Conservation (phyloP, 2,888 invertebrate species). For the Phaedon cochleariae region DNA sequence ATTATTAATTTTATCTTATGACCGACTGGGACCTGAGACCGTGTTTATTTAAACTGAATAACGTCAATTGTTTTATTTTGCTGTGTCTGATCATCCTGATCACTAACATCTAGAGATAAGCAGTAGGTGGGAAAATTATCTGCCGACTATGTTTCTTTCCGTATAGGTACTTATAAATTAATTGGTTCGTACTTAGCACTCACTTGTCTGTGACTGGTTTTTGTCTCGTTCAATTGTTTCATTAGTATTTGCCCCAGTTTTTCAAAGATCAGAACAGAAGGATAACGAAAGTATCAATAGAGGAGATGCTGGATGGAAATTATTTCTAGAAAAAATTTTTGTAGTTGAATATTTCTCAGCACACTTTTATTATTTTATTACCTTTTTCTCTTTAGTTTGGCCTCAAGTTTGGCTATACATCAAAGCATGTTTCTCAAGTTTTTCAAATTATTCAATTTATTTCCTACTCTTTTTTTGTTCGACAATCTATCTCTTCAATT, state of each 20-base stretch:
- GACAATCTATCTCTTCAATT: too few relatives aligned
- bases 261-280: not conserved
- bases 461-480: too few relatives aligned
- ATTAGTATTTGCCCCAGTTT: not conserved
- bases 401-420: too few relatives aligned
- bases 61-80: slow-evolving; percentile 40
- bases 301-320: too few relatives aligned
- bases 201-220: not conserved
- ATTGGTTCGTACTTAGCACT: not conserved
- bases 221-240: not conserved
- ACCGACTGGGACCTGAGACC: slow-evolving; percentile 31
- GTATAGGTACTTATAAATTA: slow-evolving; percentile 32
- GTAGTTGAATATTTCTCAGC: too few relatives aligned
- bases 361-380: too few relatives aligned
- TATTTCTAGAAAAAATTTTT: too few relatives aligned
- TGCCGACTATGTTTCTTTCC: slow-evolving; percentile 31
- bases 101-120: slow-evolving; percentile 22
- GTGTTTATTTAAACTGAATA: slow-evolving; percentile 42
- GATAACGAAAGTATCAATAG: too few relatives aligned
- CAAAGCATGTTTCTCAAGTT: too few relatives aligned
- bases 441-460: too few relatives aligned
- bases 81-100: slow-evolving; percentile 25
- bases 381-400: too few relatives aligned
- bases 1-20: slow-evolving; percentile 16
- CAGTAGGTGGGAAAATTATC: slow-evolving; percentile 40